These are phyloP conservation scores for Volucella bombylans DNA, from an alignment of 2,888 invertebrate genomes.

Conservation along the genomic window DNA sequence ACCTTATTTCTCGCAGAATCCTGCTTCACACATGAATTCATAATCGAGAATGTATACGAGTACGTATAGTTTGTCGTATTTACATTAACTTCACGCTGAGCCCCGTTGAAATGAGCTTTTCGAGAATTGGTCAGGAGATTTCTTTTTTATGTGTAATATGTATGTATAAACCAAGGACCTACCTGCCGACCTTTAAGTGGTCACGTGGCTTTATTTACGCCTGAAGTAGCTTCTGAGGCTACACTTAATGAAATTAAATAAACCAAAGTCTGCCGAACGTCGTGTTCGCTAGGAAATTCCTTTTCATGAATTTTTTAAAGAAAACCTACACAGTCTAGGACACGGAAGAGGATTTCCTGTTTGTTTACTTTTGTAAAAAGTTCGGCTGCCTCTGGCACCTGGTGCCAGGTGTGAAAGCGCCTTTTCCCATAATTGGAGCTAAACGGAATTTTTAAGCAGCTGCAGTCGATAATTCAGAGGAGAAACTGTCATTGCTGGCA, in stretches of 20 bases:
- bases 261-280: not conserved
- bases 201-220: constrained; percentile 49
- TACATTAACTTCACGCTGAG: constrained; percentile 49
- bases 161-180: constrained; percentile 7
- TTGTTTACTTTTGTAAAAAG: not conserved
- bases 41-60: constrained; percentile 38
- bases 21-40: constrained; percentile 47
- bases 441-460: constrained; percentile 46
- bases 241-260: constrained; percentile 57
- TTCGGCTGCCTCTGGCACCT: not conserved
- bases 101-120: constrained; percentile 13
- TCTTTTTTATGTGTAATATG: not conserved
- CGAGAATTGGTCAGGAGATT: not conserved
- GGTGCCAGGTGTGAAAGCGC: constrained; percentile 12
- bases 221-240: constrained; percentile 42
- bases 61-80: constrained; percentile 26
- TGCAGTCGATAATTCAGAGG: constrained; percentile 45
- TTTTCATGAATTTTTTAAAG: constrained; percentile 34
- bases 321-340: constrained; percentile 3
- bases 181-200: constrained; percentile 34
- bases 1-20: not conserved
- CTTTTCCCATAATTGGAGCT: constrained; percentile 15
- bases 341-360: not conserved
- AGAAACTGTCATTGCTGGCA: constrained; percentile 33
- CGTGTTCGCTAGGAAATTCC: constrained; percentile 28